phyloP scores from a whole-genome alignment of 1,140 invertebrate genomes.

The Drosophila seguyi region DNA sequence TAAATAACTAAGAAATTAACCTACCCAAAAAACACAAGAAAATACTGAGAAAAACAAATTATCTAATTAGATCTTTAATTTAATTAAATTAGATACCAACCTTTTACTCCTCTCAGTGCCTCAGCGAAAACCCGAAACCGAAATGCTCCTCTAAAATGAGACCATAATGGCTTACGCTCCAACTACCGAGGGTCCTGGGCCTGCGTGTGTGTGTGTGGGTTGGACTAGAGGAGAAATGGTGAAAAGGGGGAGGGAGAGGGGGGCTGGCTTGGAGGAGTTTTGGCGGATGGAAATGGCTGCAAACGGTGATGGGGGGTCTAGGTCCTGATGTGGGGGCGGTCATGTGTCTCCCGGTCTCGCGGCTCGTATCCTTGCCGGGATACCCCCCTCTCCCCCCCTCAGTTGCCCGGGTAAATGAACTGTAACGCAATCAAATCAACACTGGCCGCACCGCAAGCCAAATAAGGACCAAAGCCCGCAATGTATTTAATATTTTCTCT shows the following conservation, averaged over 20 bases:
- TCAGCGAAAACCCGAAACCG: constrained; percentile 41
- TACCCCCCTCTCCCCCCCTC: too few relatives aligned
- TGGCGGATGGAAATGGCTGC: not conserved
- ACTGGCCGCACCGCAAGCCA: constrained; percentile 52
- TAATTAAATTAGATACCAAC: not conserved
- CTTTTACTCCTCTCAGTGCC: constrained; percentile 4
- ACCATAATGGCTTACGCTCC: constrained; percentile 63
- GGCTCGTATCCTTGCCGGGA: constrained; percentile 7
- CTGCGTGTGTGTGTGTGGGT: not conserved
- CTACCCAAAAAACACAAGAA: too few relatives aligned
- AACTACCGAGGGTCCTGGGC: constrained; percentile 17
- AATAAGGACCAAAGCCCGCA: constrained; percentile 37
- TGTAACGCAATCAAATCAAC: constrained; percentile 84
- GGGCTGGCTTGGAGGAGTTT: not conserved
- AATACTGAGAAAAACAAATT: not conserved
- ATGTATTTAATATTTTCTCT: constrained; percentile 78
- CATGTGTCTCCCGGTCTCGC: constrained; percentile 22
- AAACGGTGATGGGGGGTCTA: not conserved
- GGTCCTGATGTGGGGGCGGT: constrained; percentile 16
- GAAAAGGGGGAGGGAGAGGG: not conserved
- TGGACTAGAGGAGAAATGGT: not conserved
- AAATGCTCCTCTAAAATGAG: constrained; percentile 60
- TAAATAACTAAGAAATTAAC: not conserved
- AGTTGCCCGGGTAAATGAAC: constrained; percentile 78
- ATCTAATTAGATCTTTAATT: too few relatives aligned